These are phyloP conservation scores for Bimastos eiseni DNA, from an alignment of 2,888 invertebrate species.

Conservation along the genomic window DNA sequence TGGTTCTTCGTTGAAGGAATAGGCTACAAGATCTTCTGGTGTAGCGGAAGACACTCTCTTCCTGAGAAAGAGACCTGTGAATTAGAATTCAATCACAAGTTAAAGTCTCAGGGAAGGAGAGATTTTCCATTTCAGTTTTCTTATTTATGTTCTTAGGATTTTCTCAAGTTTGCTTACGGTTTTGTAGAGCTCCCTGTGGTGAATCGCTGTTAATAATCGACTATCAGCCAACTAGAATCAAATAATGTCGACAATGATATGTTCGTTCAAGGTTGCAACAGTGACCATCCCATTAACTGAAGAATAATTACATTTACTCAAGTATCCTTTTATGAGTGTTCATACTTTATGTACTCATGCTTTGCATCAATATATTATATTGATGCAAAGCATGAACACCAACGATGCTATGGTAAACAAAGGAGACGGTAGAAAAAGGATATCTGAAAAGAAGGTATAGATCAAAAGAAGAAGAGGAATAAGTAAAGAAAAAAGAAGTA, in stretches of 20 bases:
- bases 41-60: not conserved
- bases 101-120: constrained; percentile 22
- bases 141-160: not conserved
- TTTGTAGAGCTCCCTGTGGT: not conserved
- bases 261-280: not conserved
- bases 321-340: too few relatives aligned
- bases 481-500: too few relatives aligned
- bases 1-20: not conserved
- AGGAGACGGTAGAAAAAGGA: too few relatives aligned
- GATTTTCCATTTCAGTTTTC: not conserved
- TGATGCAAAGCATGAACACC: too few relatives aligned
- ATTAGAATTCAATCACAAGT: not conserved
- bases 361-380: too few relatives aligned
- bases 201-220: not conserved
- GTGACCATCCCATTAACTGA: not conserved
- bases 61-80: constrained; percentile 21
- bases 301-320: not conserved
- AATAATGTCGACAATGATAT: not conserved
- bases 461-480: too few relatives aligned
- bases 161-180: not conserved
- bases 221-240: not conserved
- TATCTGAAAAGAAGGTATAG: too few relatives aligned
- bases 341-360: too few relatives aligned
- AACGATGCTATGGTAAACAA: too few relatives aligned
- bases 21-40: not conserved